These are phyloP conservation scores for Crocuta crocuta DNA, from an alignment of 2,113 vertebrate genomes.

Conservation along the genomic window DNA sequence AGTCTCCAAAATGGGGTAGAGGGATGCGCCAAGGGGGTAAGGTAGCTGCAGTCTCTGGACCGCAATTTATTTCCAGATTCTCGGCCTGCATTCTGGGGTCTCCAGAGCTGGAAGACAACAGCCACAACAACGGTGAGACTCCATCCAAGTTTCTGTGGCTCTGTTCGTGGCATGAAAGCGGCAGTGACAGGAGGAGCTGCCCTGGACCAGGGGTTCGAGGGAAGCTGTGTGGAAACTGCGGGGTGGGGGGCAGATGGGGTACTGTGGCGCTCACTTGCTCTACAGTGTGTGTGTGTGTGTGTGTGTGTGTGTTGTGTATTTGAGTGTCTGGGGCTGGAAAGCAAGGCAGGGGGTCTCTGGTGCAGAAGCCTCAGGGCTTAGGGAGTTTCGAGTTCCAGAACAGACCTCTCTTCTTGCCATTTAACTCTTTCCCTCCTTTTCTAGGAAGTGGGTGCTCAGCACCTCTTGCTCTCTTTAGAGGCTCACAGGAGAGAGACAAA, in stretches of 20 bases:
- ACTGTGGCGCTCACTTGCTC: neutral
- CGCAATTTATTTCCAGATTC: neutral
- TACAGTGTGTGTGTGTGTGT: too few relatives aligned
- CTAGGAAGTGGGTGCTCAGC: neutral
- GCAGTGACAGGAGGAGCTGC: neutral
- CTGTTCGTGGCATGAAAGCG: neutral
- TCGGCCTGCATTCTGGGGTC: neutral
- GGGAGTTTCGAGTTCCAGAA: slow-evolving; percentile 31
- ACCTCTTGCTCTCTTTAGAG: neutral
- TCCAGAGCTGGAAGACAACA: neutral
- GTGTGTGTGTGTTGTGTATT: neutral
- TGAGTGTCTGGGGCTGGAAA: neutral
- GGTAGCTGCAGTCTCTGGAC: neutral
- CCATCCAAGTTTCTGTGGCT: neutral
- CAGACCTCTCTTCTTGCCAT: neutral
- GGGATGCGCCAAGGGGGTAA: neutral
- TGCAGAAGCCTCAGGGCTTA: neutral
- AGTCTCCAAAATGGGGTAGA: neutral
- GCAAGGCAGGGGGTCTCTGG: neutral
- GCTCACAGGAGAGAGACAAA: neutral
- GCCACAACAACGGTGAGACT: neutral
- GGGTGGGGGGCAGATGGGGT: neutral
- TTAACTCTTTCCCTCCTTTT: neutral
- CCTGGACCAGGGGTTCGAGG: neutral
- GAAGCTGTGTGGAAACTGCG: neutral